A percentile compares a stretch with the other conserved stretches of the same genome.
Evolutionary conservation across 1,140 invertebrate genomes (phyloP).

Genomic region (Oncopeltus fasciatus): DNA sequence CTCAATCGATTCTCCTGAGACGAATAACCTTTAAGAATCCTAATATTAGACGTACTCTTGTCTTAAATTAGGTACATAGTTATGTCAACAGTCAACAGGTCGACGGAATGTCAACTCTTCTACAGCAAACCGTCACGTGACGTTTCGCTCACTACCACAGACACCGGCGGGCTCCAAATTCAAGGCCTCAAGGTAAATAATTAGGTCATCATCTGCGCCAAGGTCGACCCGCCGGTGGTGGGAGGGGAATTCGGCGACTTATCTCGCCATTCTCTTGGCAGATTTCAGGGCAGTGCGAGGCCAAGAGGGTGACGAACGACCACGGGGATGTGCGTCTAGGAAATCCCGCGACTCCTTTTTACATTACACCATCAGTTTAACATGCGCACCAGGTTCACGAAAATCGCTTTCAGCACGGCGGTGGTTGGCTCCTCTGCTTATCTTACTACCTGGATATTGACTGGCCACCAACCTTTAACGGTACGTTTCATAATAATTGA

Average conservation of each 20-base stretch:
- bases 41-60: too few species aligned
- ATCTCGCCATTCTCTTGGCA: neutral
- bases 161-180: too few species aligned
- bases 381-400: slow-evolving; percentile 36
- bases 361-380: neutral
- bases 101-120: too few species aligned
- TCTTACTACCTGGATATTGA: slow-evolving; percentile 35
- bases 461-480: slow-evolving; percentile 32
- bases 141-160: too few species aligned
- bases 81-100: too few species aligned
- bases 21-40: too few species aligned
- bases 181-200: neutral
- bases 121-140: too few species aligned
- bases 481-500: slow-evolving; percentile 18
- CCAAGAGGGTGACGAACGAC: neutral
- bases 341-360: neutral
- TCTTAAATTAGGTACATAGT: too few species aligned
- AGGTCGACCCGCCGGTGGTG: neutral
- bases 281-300: neutral
- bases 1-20: too few species aligned
- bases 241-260: neutral
- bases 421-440: slow-evolving; percentile 36
- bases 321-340: neutral
- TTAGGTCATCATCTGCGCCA: neutral
- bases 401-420: slow-evolving; percentile 33